Percentiles rank a stretch among this genome's conserved stretches.
phyloP scores from a whole-genome alignment of 2,797 vertebrate species.

The Tokudaia muenninki region DNA sequence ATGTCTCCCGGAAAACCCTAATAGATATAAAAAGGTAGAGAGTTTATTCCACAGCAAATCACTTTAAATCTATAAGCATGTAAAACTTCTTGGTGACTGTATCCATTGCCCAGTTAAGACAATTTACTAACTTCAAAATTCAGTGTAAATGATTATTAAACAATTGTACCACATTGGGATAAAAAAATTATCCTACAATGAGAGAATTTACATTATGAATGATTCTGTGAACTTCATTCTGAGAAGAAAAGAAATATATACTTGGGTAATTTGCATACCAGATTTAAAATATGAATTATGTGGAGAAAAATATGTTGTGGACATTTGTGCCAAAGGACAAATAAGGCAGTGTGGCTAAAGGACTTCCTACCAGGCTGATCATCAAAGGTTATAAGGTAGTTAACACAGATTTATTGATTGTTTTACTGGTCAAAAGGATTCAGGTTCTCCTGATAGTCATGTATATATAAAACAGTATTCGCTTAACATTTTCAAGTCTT shows the following conservation, averaged over 20 bases:
- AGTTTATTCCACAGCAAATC: conserved; percentile 48
- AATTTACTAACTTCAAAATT: background rate
- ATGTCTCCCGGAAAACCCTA: conserved; percentile 99
- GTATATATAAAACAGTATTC: background rate
- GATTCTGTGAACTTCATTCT: background rate
- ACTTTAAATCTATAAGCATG: conserved; percentile 35
- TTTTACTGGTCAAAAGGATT: conserved; percentile 27
- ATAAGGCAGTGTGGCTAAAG: background rate
- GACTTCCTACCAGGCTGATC: background rate
- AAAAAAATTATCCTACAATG: background rate
- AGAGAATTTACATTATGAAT: background rate
- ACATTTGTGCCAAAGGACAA: conserved; percentile 36
- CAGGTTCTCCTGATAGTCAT: background rate
- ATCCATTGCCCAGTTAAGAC: background rate
- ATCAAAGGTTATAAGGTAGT: background rate
- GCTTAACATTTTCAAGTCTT: background rate
- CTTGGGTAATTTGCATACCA: background rate
- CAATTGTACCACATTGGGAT: background rate
- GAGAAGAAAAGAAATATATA: conserved; percentile 13
- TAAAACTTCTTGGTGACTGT: conserved; percentile 12
- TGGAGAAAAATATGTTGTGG: conserved; percentile 28
- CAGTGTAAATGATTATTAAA: conserved; percentile 3
- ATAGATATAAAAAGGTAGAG: conserved; percentile 68
- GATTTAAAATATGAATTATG: conserved; percentile 43
- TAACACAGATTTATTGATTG: background rate